Evolutionary conservation across 1,140 invertebrate species (phyloP).

Genomic region (Pseudomyrmex concolor): DNA sequence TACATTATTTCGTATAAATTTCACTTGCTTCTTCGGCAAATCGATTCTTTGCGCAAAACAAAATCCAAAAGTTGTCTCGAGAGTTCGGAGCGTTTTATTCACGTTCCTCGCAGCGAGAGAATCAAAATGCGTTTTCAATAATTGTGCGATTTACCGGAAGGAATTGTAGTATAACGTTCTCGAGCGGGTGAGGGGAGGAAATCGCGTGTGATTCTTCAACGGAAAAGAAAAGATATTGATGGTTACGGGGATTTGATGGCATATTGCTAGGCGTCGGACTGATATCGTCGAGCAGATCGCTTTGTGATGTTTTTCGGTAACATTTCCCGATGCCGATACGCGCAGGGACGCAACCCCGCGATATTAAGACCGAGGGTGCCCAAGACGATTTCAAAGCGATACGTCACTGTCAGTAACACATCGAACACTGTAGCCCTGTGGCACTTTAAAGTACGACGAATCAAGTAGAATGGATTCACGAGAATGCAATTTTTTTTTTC

Average conservation of each 20-base stretch:
- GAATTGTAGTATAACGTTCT: conserved; percentile 30
- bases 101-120: conserved; percentile 1
- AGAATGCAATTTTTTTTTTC: conserved; percentile 7
- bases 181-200: conserved; percentile 60
- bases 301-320: conserved; percentile 84
- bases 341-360: conserved; percentile 47
- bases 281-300: conserved; percentile 78
- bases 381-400: conserved; percentile 76
- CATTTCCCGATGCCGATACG: conserved; percentile 79
- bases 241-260: conserved; percentile 85
- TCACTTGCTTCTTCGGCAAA: background rate
- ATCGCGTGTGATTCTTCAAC: conserved; percentile 59
- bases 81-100: conserved; percentile 41
- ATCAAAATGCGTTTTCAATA: conserved; percentile 83
- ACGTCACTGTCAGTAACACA: conserved; percentile 70
- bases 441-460: conserved; percentile 25
- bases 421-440: conserved; percentile 6
- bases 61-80: conserved; percentile 9
- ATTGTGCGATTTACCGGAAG: conserved; percentile 83
- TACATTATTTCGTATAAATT: background rate
- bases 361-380: conserved; percentile 60
- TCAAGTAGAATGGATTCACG: conserved; percentile 28
- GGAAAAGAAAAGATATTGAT: conserved; percentile 83
- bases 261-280: conserved; percentile 82
- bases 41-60: background rate